A percentile compares a stretch with the other conserved stretches of the same genome.
phyloP scores from a whole-genome alignment of 2,113 vertebrate genomes.

The Phrynosoma platyrhinos region DNA sequence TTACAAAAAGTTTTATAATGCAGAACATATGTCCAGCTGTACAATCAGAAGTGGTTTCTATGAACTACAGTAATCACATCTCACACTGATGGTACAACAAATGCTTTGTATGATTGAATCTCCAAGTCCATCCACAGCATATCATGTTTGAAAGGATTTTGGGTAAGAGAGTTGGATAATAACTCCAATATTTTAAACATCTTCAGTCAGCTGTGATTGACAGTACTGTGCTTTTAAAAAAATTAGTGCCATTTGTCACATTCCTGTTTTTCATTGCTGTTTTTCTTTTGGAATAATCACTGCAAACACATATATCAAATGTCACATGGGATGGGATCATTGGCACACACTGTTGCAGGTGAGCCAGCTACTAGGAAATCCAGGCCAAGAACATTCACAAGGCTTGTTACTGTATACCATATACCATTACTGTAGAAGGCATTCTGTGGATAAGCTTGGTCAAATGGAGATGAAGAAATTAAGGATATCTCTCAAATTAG shows the following conservation, averaged over 20 bases:
- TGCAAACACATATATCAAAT: neutral
- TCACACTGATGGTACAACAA: neutral
- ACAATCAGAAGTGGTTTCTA: neutral
- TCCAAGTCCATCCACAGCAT: neutral
- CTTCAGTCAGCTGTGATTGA: neutral
- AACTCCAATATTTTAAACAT: neutral
- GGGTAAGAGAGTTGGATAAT: neutral
- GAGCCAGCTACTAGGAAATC: neutral
- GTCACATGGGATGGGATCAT: neutral
- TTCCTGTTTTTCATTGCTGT: neutral
- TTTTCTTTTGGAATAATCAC: neutral
- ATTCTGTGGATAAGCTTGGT: neutral
- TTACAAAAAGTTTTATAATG: neutral
- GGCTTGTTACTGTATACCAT: neutral
- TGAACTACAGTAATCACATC: neutral
- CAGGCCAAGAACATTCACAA: neutral
- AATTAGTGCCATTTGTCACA: too few relatives aligned
- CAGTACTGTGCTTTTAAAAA: neutral
- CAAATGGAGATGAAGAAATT: constrained; percentile 4
- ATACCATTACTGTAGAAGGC: neutral
- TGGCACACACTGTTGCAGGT: neutral
- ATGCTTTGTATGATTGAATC: neutral
- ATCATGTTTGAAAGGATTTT: neutral
- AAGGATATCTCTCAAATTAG: constrained; percentile 43
- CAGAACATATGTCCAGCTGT: neutral